These are phyloP conservation scores for Cyrtorhinus lividipennis DNA, from an alignment of 1,140 invertebrate species.

Conservation along the genomic window DNA sequence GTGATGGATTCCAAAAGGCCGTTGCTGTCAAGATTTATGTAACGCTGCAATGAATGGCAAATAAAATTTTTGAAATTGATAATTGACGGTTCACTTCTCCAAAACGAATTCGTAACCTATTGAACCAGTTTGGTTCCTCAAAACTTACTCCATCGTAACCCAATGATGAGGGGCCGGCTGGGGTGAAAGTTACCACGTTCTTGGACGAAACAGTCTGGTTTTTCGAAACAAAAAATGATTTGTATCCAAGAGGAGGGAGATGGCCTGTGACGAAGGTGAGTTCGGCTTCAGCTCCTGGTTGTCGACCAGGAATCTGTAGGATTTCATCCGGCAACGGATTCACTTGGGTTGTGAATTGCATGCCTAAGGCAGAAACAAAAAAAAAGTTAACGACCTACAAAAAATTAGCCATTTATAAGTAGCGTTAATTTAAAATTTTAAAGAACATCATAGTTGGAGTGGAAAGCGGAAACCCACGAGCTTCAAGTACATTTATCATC, in stretches of 20 bases:
- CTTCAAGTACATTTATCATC: too few relatives aligned
- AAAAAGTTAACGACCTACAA: too few relatives aligned
- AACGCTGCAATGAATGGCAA: slow-evolving; percentile 19
- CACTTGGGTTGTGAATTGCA: slow-evolving; percentile 40
- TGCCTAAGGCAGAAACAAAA: too few relatives aligned
- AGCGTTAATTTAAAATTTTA: neutral
- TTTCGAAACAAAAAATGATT: slow-evolving; percentile 40
- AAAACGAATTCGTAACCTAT: too few relatives aligned
- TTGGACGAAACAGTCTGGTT: neutral
- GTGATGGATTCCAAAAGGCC: slow-evolving; percentile 42
- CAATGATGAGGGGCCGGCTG: neutral
- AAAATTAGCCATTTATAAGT: neutral
- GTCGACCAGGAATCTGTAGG: slow-evolving; percentile 44
- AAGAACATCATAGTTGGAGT: too few relatives aligned
- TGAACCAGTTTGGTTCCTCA: too few relatives aligned
- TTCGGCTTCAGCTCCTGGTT: slow-evolving; percentile 42
- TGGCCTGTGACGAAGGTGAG: slow-evolving; percentile 46
- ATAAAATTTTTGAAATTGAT: neutral
- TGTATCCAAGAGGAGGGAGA: slow-evolving; percentile 49
- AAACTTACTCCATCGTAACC: slow-evolving; percentile 19
- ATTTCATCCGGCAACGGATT: slow-evolving; percentile 44
- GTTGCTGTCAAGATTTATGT: slow-evolving; percentile 39
- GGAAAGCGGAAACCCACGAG: too few relatives aligned
- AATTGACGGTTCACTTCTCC: too few relatives aligned
- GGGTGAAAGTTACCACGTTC: neutral